Conservation (phyloP, 2,888 invertebrate species). For the Dasysyrphus albostriatus region DNA sequence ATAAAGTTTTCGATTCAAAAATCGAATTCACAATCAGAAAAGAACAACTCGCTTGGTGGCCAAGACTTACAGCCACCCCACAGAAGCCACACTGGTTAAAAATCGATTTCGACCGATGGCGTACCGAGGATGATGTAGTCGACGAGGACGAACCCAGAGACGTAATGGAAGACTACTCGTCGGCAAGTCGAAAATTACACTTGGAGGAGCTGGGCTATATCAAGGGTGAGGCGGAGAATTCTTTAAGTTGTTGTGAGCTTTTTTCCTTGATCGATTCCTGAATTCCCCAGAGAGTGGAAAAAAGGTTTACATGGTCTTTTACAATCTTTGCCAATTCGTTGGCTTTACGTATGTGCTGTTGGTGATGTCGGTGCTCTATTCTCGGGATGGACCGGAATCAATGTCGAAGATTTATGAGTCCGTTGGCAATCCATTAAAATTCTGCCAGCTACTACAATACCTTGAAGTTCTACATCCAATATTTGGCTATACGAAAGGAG, state of each 20-base stretch:
- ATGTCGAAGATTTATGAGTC: conserved; percentile 89
- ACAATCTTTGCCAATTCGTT: conserved; percentile 95
- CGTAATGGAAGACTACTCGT: conserved; percentile 91
- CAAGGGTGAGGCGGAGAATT: conserved; percentile 85
- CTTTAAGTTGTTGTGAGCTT: neutral
- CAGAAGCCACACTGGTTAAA: conserved; percentile 96
- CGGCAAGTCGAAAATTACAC: conserved; percentile 89
- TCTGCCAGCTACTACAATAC: conserved; percentile 92
- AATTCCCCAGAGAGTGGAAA: conserved; percentile 88
- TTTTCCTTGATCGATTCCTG: neutral
- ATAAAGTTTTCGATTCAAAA: conserved; percentile 89
- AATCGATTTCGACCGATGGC: conserved; percentile 97
- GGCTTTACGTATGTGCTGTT: conserved; percentile 91
- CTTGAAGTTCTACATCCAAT: conserved; percentile 95
- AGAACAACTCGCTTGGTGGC: conserved; percentile 90
- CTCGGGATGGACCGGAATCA: conserved; percentile 89
- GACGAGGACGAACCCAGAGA: conserved; percentile 87
- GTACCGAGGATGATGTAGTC: conserved; percentile 88
- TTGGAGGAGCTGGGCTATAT: conserved; percentile 91
- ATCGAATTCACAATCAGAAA: conserved; percentile 91
- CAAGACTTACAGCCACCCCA: conserved; percentile 90
- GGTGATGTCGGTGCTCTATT: conserved; percentile 90
- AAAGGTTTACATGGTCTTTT: conserved; percentile 93
- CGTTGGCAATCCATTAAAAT: conserved; percentile 91
- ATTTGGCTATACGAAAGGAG: conserved; percentile 94